Evolutionary conservation across 37 sponge, comb jelly and placozoan genomes (phyloP).

Genomic region (Ephydatia muelleri): DNA sequence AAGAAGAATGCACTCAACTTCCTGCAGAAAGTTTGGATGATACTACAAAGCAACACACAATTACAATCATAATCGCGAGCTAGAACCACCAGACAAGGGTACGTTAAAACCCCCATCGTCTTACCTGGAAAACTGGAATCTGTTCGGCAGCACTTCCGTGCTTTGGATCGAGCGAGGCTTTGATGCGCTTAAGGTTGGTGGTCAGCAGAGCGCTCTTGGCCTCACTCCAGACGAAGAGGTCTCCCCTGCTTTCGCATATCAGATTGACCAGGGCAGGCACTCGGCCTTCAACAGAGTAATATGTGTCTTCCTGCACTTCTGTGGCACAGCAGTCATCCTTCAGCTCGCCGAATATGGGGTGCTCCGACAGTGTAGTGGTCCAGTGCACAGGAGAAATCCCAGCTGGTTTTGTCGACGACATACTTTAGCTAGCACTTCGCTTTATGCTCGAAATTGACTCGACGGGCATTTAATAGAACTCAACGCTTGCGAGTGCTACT

Average conservation of each 20-base stretch:
- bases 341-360: slow-evolving; percentile 33
- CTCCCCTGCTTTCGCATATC: slow-evolving; percentile 58
- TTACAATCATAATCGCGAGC: neutral
- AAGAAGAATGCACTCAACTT: too few relatives aligned
- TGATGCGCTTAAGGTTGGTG: slow-evolving; percentile 52
- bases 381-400: neutral
- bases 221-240: slow-evolving; percentile 57
- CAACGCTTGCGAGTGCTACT: neutral
- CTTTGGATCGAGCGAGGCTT: slow-evolving; percentile 9
- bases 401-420: too few relatives aligned
- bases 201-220: slow-evolving; percentile 33
- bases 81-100: neutral
- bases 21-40: too few relatives aligned
- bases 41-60: too few relatives aligned
- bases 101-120: neutral
- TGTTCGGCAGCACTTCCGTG: neutral
- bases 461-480: slow-evolving; percentile 5
- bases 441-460: neutral
- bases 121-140: slow-evolving; percentile 23
- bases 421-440: neutral
- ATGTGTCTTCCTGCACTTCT: neutral
- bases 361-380: slow-evolving; percentile 10
- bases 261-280: slow-evolving; percentile 6
- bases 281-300: neutral
- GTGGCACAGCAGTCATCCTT: neutral